phyloP scores from a whole-genome alignment of 2,797 vertebrate species.

The Ibycter americanus region DNA sequence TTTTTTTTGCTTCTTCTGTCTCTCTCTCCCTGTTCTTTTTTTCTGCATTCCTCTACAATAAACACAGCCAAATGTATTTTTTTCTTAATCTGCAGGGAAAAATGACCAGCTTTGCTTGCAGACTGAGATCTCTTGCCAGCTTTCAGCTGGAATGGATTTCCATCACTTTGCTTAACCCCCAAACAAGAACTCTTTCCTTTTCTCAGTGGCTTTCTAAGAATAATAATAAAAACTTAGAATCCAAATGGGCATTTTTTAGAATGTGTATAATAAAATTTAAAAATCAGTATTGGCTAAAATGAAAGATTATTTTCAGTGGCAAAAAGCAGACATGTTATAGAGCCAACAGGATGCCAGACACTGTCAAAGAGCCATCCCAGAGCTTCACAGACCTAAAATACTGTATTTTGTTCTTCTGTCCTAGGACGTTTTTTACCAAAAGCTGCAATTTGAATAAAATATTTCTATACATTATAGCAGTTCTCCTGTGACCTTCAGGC shows the following conservation, averaged over 20 bases:
- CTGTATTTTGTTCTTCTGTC: background rate
- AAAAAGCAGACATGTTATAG: background rate
- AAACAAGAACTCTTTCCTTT: background rate
- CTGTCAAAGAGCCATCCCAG: background rate
- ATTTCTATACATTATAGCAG: background rate
- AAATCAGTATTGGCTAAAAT: background rate
- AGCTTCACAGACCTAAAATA: background rate
- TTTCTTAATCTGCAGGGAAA: background rate
- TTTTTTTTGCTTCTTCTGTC: background rate
- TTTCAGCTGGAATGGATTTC: constrained; percentile 32
- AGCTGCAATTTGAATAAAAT: background rate
- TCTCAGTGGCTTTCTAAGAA: background rate
- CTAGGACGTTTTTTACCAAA: background rate
- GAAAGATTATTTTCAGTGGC: background rate
- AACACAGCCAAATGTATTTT: constrained; percentile 30
- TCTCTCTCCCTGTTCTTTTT: background rate
- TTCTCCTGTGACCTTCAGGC: background rate
- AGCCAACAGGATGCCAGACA: background rate
- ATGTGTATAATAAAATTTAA: background rate
- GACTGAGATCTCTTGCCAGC: background rate
- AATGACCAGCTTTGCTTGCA: background rate
- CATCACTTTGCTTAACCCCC: background rate
- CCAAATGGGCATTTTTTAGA: background rate
- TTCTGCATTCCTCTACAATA: background rate
- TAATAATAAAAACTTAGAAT: background rate